phyloP scores from a whole-genome alignment of 1,140 invertebrate genomes.

The Procambarus clarkii region DNA sequence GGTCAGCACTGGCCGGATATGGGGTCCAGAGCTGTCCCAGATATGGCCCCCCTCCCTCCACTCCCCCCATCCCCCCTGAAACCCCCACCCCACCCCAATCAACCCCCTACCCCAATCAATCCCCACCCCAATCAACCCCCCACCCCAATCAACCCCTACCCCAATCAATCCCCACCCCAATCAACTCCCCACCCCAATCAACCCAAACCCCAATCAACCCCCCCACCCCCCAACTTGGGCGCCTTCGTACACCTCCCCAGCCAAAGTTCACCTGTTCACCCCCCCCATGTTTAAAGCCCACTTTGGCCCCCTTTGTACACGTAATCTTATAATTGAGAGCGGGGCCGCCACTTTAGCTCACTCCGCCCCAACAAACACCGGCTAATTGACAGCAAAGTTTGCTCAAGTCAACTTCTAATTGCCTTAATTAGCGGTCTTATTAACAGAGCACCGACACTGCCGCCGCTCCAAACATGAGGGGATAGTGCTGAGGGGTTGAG shows the following conservation, averaged over 20 bases:
- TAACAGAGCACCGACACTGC: slow-evolving; percentile 55
- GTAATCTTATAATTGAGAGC: slow-evolving; percentile 29
- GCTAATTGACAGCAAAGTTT: slow-evolving; percentile 67
- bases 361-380: slow-evolving; percentile 16
- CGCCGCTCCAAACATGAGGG: slow-evolving; percentile 18
- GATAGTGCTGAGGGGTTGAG: neutral
- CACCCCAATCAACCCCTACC: neutral
- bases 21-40: too few relatives aligned
- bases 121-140: too few relatives aligned
- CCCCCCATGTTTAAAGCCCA: slow-evolving; percentile 14
- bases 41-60: too few relatives aligned
- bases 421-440: slow-evolving; percentile 59
- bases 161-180: neutral
- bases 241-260: neutral
- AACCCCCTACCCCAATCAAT: too few relatives aligned
- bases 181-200: neutral
- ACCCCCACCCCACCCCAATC: neutral
- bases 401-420: slow-evolving; percentile 67
- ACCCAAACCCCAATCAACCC: neutral
- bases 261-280: neutral
- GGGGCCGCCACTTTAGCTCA: neutral
- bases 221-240: neutral
- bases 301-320: slow-evolving; percentile 22
- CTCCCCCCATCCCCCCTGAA: neutral
- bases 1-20: too few relatives aligned